Base-by-base conservation (phyloP, 2,113 vertebrate genomes). In the Clarias macrocephalus region DNA sequence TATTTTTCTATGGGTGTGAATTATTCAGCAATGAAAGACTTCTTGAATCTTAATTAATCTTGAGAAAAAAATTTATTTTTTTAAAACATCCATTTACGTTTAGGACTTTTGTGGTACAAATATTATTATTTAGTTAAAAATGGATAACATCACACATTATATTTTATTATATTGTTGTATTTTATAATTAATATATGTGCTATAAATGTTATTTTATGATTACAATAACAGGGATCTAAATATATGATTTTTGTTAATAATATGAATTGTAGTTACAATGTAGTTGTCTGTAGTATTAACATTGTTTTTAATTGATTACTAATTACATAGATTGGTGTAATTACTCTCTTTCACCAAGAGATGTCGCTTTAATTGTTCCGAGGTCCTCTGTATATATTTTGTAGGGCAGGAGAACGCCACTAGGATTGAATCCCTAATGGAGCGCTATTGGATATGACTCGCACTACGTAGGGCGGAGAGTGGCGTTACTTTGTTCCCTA, bases 361-460 rank as follows among this genome's bases (percentile, higher is more conserved):
- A 77, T 18, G 92, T 86, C 93, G 12, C 90, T 83, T 70, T 59
- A 33, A 68, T 11, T 66, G 59, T 76, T 93, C 83, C 80, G 82
- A 63, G 37, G 83, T 57, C 62, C 57, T 70, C n/a, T 76, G 76
- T 79, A 3, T 79, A 0, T 2, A 23, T 5, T 56, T 28, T 28
- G 21, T 16, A 28, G 13, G 25, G 13, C 75, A 48, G 75, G 16
- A 3, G n/a, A 28, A 19, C 6, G 13, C 18, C 5, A n/a, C 21
- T 12, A 33, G 56, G 56, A 19, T 57, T 12, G 56, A 12, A 6
- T 60, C 30, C 30, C 28, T 11, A 80, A 80, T 60, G 28, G 56
- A 80, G 77, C 28, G 10, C 5, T 33, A 12, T 23, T 12, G 28
- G 79, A 33, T 37, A 6, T 13, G 0, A 23, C 2, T 1, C 2